Base-by-base conservation (phyloP, 2,888 invertebrate species). In the Lottia scabra region DNA sequence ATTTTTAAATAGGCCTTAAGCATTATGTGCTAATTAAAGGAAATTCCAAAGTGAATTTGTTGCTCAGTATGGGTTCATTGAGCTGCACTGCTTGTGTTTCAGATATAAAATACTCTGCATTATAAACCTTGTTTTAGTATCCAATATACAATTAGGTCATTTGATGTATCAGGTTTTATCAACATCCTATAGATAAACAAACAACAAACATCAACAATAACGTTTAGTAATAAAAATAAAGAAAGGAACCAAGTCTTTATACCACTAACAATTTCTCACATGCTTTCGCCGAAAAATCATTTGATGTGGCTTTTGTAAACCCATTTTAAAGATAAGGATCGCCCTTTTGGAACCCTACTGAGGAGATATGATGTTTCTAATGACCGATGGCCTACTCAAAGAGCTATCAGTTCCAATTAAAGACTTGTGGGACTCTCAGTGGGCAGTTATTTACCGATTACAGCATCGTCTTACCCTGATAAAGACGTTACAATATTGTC, bases 351-450 rank as follows among this genome's bases (percentile, higher is more conserved):
- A 56, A 56, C 56, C 56, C 56, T 23, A 1, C 56, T 13, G 56
- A 23, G 56, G 13, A 23, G 56, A 56, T 23, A 56, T 56, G 56
- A 56, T 56, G 56, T 56, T 56, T 56, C 56, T 56, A 56, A 56
- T 56, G 56, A 56, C 56, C 56, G 23, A 23, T 23, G 56, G 19
- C 19, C 56, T 56, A 56, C 56, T 56, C 56, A 56, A 56, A 56
- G 56, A 56, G 56, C 56, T 56, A 56, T 56, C 56, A 56, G 56
- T 56, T 56, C 56, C 56, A 56, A 56, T 56, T 56, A 56, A 56
- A 56, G 56, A 56, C 56, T 56, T 23, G 19, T 56, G 56, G 56
- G 56, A 23, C 56, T 23, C 56, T 56, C 56, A 23, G 56, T 56
- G 56, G 56, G 56, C 56, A 56, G 56, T 13, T 23, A 56, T 56